Percentiles rank a stretch among this genome's conserved stretches.
Evolutionary conservation across 1,140 invertebrate genomes (phyloP).

Genomic region (Drosophila sproati): DNA sequence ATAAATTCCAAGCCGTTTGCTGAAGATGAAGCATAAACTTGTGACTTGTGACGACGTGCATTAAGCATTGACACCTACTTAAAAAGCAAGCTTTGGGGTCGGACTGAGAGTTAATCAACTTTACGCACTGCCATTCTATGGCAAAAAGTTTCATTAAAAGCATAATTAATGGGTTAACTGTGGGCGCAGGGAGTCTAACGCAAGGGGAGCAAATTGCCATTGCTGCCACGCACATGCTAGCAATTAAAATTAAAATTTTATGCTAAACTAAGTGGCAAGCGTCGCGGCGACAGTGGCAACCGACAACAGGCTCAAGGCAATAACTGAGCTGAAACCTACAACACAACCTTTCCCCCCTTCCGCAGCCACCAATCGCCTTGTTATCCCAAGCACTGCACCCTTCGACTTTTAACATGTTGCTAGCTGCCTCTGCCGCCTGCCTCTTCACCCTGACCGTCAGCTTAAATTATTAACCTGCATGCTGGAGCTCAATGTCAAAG

Average conservation of each 20-base stretch:
- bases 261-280: conserved; percentile 81
- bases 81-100: conserved; percentile 3
- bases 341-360: neutral
- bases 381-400: neutral
- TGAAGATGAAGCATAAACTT: conserved; percentile 9
- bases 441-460: neutral
- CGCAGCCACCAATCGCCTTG: neutral
- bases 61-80: conserved; percentile 72
- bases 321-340: conserved; percentile 8
- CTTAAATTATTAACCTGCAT: conserved; percentile 59
- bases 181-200: neutral
- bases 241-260: conserved; percentile 83
- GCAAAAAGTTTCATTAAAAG: conserved; percentile 80
- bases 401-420: neutral
- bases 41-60: conserved; percentile 44
- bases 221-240: conserved; percentile 78
- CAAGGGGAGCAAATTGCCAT: conserved; percentile 19
- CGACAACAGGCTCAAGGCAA: conserved; percentile 28
- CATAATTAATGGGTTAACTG: conserved; percentile 67
- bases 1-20: conserved; percentile 13
- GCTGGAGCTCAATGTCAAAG: conserved; percentile 54
- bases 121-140: conserved; percentile 74
- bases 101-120: conserved; percentile 72
- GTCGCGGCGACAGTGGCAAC: conserved; percentile 38
- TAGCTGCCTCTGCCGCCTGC: neutral